Base-by-base conservation (phyloP, 2,797 vertebrate species). In the Urophycis tenuis region DNA sequence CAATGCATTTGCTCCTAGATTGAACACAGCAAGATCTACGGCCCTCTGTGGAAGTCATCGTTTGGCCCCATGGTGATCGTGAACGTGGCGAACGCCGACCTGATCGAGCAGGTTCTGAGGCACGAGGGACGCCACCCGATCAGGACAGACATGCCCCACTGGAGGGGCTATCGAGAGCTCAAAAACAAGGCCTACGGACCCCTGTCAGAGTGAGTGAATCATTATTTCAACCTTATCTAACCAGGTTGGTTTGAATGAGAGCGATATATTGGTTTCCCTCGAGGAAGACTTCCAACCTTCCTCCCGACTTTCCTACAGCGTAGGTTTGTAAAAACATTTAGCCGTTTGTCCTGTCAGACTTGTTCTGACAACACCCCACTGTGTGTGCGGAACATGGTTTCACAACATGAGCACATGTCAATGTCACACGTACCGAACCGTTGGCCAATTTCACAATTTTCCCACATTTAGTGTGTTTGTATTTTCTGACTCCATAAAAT, bases 21-120 rank as follows among this genome's bases (percentile, higher is more conserved):
- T 12, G 92, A 94, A 75, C 93, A 94, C 88, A 90, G 82, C 41
- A 92, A 90, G 83, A 90, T 94, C 84, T 94, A 94, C 11, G 94
- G 94, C 0, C 92, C 92, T 0, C 78, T 95, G 74, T 95, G 94
- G 93, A 93, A 87, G 81, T 93, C 92, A 2, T 92, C 73, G 64
- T 93, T 89, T 1, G 94, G 94, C 0, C 92, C 93, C 0, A 0
- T 94, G 79, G 82, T 88, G 0, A 71, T 95, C 35, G 89, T 95
- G 77, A 94, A 94, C 9, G 93, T 95, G 83, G 92, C 94, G 80
- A 90, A 80, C 1, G 91, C 92, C 0, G 89, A 94, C 3, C 83
- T 94, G 71, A 94, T 95, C 10, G 93, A 94, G 85, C 89, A 94
- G 81, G 91, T 94, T 5, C 72, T 94, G 79, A 88, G 94, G 76